Conservation (phyloP, 2,888 invertebrate species). For the Aricia artaxerxes region DNA sequence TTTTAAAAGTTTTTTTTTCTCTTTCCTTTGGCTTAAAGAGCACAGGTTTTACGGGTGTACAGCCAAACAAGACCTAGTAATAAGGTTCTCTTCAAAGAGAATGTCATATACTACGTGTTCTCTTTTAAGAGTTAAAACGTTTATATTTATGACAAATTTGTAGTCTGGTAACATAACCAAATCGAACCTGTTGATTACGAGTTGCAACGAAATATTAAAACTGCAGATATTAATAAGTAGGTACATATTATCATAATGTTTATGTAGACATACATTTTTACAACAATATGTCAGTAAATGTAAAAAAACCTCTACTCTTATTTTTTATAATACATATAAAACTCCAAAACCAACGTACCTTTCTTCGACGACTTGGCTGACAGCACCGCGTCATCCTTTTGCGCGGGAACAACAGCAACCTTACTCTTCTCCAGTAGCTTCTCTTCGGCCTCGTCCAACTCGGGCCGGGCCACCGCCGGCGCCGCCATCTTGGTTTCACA, state of each 20-base stretch:
- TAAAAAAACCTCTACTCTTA: neutral
- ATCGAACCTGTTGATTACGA: no score
- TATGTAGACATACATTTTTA: no score
- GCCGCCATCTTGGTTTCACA: conserved; percentile 57
- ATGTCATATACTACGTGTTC: no score
- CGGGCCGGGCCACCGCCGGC: conserved; percentile 52
- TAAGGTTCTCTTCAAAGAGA: neutral
- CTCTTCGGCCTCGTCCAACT: conserved; percentile 63
- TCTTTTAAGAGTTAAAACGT: no score
- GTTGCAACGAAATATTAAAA: no score
- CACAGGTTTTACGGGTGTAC: neutral
- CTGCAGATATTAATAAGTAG: no score
- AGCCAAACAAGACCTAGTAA: neutral
- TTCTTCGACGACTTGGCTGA: conserved; percentile 69
- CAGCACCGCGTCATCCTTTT: conserved; percentile 51
- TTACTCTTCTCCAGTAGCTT: conserved; percentile 57
- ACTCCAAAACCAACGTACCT: conserved; percentile 49
- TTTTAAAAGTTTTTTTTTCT: neutral
- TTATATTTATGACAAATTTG: no score
- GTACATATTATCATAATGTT: no score
- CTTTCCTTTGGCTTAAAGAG: neutral
- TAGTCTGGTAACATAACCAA: no score
- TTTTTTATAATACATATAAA: neutral
- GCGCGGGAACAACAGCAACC: conserved; percentile 50
- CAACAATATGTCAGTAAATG: no score